Evolutionary conservation across 2,888 invertebrate species (phyloP).

Genomic region (Clepsis dumicolana): DNA sequence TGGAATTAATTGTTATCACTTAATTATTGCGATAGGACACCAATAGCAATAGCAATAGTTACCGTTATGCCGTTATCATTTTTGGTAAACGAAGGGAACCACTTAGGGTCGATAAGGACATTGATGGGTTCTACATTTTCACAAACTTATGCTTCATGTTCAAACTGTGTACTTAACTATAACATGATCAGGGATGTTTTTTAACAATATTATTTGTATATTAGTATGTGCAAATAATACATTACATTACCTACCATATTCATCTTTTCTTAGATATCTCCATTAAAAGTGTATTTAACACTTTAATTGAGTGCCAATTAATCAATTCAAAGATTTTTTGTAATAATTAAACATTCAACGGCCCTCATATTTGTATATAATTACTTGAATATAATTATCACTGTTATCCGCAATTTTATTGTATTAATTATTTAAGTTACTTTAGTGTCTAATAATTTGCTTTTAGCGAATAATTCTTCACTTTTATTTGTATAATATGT

Average conservation of each 20-base stretch:
- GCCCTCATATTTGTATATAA: not conserved
- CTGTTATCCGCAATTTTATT: not conserved
- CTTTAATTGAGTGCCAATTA: constrained; percentile 4
- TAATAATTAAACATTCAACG: not conserved
- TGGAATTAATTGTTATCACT: not conserved
- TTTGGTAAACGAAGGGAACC: not conserved
- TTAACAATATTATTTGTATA: too few species aligned
- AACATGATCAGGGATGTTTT: not conserved
- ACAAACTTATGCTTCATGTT: not conserved
- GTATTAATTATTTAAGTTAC: constrained; percentile 1
- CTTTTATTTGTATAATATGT: constrained; percentile 2
- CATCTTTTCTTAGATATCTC: too few species aligned
- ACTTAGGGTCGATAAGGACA: not conserved
- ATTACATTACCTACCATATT: too few species aligned
- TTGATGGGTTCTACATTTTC: not conserved
- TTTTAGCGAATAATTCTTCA: not conserved
- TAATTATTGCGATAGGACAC: not conserved
- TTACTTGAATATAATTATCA: not conserved
- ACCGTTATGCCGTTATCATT: too few species aligned
- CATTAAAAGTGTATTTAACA: not conserved
- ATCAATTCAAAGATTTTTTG: not conserved
- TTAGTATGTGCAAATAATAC: too few species aligned
- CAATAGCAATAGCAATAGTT: constrained; percentile 22
- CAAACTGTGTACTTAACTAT: too few species aligned
- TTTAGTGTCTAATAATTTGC: not conserved